Evolutionary conservation across 2,888 invertebrate species (phyloP).

Genomic region (Omphaloscelis lunosa): DNA sequence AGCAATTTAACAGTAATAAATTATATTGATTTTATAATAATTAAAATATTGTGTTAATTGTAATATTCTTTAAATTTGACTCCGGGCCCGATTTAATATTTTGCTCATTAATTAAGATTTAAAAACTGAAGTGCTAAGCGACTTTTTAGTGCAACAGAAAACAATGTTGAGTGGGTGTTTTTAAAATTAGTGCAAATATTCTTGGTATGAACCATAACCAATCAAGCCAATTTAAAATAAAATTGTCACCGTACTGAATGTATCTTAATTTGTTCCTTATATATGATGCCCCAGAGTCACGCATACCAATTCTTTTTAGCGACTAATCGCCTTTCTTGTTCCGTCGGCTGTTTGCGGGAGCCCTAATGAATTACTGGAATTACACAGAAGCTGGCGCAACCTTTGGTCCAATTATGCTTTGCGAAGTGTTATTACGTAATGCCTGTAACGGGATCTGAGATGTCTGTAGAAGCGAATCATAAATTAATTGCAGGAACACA

Average conservation of each 20-base stretch:
- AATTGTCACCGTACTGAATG: neutral
- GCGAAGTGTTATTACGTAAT: neutral
- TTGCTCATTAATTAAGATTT: neutral
- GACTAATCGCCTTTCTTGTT: neutral
- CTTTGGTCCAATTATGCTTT: constrained; percentile 1
- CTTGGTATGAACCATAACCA: neutral
- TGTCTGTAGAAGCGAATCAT: neutral
- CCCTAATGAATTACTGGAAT: neutral
- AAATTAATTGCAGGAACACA: neutral
- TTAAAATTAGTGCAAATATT: neutral
- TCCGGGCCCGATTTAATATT: neutral
- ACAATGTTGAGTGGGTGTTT: neutral
- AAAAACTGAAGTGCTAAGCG: neutral
- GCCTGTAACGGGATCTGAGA: neutral
- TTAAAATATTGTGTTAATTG: no score
- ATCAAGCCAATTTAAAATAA: neutral
- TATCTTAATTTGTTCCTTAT: neutral
- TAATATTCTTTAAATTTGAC: neutral
- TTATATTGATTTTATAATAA: no score
- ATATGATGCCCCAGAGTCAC: neutral
- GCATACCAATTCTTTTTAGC: neutral
- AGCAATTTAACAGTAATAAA: no score
- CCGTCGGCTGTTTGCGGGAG: neutral
- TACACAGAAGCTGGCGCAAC: constrained; percentile 9
- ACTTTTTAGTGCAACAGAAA: neutral